Percentiles rank a stretch among this genome's conserved stretches.
Conservation (phyloP, 2,888 invertebrate species). For the Zelleria hepariella region DNA sequence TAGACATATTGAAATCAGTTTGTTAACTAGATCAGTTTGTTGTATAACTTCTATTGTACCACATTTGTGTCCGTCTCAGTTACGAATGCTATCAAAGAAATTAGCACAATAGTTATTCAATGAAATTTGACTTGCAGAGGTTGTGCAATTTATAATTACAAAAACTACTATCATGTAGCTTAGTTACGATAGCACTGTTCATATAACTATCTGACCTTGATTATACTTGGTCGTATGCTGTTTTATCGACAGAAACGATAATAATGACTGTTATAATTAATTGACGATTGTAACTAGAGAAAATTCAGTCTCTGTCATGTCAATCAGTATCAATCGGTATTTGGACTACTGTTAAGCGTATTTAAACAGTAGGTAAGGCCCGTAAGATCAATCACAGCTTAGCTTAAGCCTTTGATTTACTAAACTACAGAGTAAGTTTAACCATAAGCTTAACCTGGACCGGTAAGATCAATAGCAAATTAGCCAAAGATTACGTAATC, state of each 20-base stretch:
- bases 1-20: neutral
- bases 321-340: no score
- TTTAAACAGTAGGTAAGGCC: no score
- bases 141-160: neutral
- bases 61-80: no score
- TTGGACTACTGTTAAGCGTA: no score
- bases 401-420: no score
- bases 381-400: no score
- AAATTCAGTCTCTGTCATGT: no score
- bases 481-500: no score
- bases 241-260: neutral
- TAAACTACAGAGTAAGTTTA: no score
- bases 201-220: neutral
- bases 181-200: neutral
- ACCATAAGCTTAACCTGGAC: no score
- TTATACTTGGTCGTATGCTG: neutral
- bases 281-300: neutral
- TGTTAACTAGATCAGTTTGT: neutral
- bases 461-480: no score
- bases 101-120: neutral
- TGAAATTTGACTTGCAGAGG: neutral
- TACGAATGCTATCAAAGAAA: neutral
- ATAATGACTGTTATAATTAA: neutral
- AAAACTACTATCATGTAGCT: neutral
- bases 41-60: neutral